phyloP scores from a whole-genome alignment of 2,113 vertebrate species.

The Calonectris borealis region DNA sequence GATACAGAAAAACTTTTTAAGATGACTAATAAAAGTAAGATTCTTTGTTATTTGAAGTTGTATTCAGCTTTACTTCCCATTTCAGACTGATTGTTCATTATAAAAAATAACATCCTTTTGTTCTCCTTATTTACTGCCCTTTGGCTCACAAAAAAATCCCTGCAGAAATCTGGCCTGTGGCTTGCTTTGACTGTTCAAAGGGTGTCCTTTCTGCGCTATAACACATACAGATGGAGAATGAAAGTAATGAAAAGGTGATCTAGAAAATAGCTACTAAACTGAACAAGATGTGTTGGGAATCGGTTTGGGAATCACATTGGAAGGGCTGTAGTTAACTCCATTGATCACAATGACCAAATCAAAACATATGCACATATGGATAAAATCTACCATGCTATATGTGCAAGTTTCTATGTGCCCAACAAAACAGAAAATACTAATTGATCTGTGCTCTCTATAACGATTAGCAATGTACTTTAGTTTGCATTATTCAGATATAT shows the following conservation, averaged over 20 bases:
- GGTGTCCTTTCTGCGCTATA: conserved; percentile 50
- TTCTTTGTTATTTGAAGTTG: not conserved
- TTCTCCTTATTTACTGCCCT: not conserved
- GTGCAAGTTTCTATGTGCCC: conserved; percentile 10
- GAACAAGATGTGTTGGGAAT: conserved; percentile 57
- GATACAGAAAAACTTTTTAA: not conserved
- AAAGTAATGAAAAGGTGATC: conserved; percentile 47
- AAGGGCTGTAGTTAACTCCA: conserved; percentile 45
- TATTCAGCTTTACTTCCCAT: not conserved
- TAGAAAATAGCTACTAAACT: conserved; percentile 51
- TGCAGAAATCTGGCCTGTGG: conserved; percentile 28
- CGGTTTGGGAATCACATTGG: conserved; percentile 46
- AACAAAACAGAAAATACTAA: not conserved
- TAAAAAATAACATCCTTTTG: not conserved
- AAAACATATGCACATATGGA: conserved; percentile 43
- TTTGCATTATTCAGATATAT: not conserved
- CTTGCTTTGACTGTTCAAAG: conserved; percentile 42
- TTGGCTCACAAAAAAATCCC: not conserved
- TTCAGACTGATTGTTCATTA: not conserved
- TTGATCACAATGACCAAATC: conserved; percentile 49
- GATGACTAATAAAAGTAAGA: not conserved
- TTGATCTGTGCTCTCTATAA: not conserved
- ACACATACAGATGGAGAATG: conserved; percentile 43
- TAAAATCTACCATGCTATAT: conserved; percentile 44
- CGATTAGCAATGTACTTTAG: not conserved